Evolutionary conservation across 1,140 invertebrate genomes (phyloP).

Genomic region (Habropoda laboriosa): DNA sequence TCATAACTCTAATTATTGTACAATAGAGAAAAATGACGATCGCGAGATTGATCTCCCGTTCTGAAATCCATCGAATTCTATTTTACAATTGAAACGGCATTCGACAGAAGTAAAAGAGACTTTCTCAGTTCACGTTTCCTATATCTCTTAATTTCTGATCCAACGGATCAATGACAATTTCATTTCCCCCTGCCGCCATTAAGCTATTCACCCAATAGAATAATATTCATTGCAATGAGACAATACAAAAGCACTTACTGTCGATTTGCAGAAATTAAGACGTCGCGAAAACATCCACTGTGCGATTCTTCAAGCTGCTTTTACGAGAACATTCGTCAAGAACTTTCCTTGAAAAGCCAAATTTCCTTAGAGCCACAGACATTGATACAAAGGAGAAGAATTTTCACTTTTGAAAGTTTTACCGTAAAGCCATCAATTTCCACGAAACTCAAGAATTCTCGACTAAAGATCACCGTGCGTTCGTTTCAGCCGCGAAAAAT

Average conservation of each 20-base stretch:
- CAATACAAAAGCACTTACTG: conserved; percentile 26
- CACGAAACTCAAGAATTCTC: background rate
- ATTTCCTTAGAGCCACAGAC: too few relatives aligned
- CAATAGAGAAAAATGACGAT: too few relatives aligned
- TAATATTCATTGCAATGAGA: conserved; percentile 9
- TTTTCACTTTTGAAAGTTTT: too few relatives aligned
- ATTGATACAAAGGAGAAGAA: too few relatives aligned
- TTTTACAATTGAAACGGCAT: background rate
- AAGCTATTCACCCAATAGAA: conserved; percentile 10
- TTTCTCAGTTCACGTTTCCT: background rate
- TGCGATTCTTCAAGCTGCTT: too few relatives aligned
- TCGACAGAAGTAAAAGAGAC: too few relatives aligned
- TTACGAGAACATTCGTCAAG: too few relatives aligned
- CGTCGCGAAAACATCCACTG: background rate
- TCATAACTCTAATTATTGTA: too few relatives aligned
- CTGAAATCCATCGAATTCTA: background rate
- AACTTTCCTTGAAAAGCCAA: too few relatives aligned
- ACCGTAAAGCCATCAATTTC: background rate
- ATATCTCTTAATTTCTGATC: too few relatives aligned
- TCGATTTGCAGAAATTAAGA: background rate
- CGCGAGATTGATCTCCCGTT: too few relatives aligned
- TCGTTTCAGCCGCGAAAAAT: background rate
- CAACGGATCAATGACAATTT: conserved; percentile 4
- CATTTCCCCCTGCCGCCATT: background rate
- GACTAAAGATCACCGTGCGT: background rate